Percentiles rank a stretch among this genome's conserved stretches.
phyloP scores from a whole-genome alignment of 2,888 invertebrate species.

The Acanthosoma haemorrhoidale region DNA sequence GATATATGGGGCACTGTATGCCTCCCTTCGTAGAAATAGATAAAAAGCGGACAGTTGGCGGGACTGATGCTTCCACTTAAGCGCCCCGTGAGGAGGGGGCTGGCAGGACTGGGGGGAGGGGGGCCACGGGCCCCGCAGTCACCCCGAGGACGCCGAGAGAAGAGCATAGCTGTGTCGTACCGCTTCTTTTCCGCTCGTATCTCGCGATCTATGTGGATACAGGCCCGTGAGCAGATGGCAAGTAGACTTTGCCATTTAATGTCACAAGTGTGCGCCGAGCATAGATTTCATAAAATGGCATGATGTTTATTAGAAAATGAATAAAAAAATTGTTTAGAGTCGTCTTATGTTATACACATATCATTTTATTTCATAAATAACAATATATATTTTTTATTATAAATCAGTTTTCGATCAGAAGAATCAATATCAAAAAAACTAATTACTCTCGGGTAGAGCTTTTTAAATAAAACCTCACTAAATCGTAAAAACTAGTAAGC shows the following conservation, averaged over 20 bases:
- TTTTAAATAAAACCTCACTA: no score
- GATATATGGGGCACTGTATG: no score
- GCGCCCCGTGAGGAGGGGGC: background rate
- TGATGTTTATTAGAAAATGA: background rate
- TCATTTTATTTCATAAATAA: no score
- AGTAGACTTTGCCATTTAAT: background rate
- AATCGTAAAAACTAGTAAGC: no score
- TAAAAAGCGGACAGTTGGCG: background rate
- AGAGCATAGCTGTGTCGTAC: no score
- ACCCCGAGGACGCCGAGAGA: background rate
- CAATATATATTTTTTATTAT: no score
- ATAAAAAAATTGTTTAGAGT: no score
- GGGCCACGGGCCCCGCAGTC: background rate
- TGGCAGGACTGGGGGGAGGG: background rate
- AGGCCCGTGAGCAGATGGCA: slow-evolving; percentile 4
- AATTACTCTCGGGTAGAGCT: no score
- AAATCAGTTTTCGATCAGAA: no score
- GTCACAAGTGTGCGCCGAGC: slow-evolving; percentile 10
- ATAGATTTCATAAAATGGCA: background rate
- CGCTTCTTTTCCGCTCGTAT: background rate
- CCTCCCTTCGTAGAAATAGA: background rate
- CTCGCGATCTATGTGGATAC: slow-evolving; percentile 10
- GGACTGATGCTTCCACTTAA: background rate
- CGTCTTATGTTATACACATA: no score
- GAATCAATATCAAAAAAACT: no score